phyloP scores from a whole-genome alignment of 2,113 vertebrate genomes.

The Rhinolophus sinicus region DNA sequence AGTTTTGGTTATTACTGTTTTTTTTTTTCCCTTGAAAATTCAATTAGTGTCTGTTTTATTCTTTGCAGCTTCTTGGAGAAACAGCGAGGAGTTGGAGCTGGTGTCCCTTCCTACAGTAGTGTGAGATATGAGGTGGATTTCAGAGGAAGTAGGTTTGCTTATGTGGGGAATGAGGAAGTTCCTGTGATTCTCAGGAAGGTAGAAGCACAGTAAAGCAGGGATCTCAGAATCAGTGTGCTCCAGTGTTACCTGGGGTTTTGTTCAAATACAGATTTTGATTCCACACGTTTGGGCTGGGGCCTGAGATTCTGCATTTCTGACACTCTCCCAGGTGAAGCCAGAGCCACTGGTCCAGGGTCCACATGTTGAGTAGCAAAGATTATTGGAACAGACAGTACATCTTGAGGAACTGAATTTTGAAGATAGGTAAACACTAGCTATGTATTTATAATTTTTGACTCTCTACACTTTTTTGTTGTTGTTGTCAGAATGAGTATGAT shows the following conservation, averaged over 20 bases:
- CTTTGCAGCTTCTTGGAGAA: neutral
- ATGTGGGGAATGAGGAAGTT: neutral
- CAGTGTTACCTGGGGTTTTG: neutral
- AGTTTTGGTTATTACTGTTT: neutral
- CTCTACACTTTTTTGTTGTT: neutral
- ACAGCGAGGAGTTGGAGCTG: neutral
- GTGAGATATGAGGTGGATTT: neutral
- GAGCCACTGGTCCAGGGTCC: neutral
- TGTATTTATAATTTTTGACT: constrained; percentile 20
- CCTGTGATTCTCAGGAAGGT: neutral
- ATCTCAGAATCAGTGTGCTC: neutral
- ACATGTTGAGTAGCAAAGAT: neutral
- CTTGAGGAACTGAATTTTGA: neutral
- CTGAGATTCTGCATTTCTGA: neutral
- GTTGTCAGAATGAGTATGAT: neutral
- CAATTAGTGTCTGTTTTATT: neutral
- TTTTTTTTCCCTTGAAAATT: neutral
- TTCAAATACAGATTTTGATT: neutral
- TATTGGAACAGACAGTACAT: neutral
- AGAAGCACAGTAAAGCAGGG: neutral
- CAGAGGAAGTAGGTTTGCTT: neutral
- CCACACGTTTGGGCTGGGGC: neutral
- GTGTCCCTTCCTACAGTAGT: neutral
- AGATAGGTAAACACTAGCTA: neutral
- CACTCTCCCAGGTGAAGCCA: neutral